Base-by-base conservation (phyloP, 2,113 vertebrate genomes). In the Ovibos moschatus region DNA sequence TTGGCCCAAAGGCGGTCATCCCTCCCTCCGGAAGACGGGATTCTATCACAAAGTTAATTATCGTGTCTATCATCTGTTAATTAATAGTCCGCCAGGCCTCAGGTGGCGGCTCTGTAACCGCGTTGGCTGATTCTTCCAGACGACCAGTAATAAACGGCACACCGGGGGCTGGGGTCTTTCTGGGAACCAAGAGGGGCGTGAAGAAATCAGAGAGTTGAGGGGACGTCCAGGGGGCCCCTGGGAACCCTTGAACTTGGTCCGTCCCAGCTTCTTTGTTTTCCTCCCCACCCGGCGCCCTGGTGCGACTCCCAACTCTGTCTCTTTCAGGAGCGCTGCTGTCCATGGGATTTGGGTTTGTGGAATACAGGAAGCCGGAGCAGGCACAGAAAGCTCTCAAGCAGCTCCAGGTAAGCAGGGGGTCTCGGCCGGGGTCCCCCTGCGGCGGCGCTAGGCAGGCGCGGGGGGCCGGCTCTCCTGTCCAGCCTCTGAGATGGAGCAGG, bases 271-370 rank as follows among this genome's bases (percentile, higher is more conserved):
- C 23, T 11, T 11, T 0, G 0, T 25, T 51, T 84, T 14, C 21
- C 16, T 2, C 47, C 21, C 30, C 2, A 0, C 58, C 9, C 2
- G 0, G 3, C 30, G 1, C 27, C 8, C 28, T 2, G 5, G 10
- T 3, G 4, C n/a, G 10, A n/a, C 30, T 47, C 58, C 95, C 19
- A 33, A 27, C 30, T 91, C 89, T 87, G 55, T 47, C 36, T 85
- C 55, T 82, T 53, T 0, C 95, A 99, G 99, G 99, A n/a, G 93
- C 95, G 3, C 93, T 99, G 74, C 99, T 99, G 4, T 99, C 99
- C 13, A 99, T 99, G 99, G 99, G 99, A 28, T 99, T 99, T 86
- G 99, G 99, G 0, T 99, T 99, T 98, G 99, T 99, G 97, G 99
- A 99, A 74, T 99, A 99, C 98, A 99, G 96, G 98, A 99, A 99